Base-by-base conservation (phyloP, 2,113 vertebrate species). In the Synodontis membranacea region DNA sequence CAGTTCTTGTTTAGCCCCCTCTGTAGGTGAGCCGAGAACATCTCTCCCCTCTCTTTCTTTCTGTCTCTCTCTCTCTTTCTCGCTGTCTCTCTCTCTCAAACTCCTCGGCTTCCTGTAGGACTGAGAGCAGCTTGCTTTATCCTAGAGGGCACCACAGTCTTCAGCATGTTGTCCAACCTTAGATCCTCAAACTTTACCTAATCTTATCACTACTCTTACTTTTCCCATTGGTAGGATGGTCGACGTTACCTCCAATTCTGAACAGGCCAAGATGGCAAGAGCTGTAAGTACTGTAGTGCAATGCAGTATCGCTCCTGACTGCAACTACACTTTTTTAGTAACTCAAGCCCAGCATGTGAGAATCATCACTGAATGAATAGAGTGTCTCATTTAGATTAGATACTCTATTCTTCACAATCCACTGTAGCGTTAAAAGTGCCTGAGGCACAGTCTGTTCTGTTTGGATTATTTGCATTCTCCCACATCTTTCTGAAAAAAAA, bases 71-170 rank as follows among this genome's bases (percentile, higher is more conserved):
- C 44, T 70, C 37, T 62, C 72, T 34, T 56, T 84, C 50, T 68
- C 44, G 0, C 44, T 58, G 54, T 80, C 34, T 70, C 66, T 42
- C 3, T 74, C 25, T 48, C 28, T n/a, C 1, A 1, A n/a, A 34
- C 76, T 54, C n/a, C 48, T 89, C 89, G 66, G 70, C 64, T 87
- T 81, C 86, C 19, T 72, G 83, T 82, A 42, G 58, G 64, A 86
- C 86, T 83, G 80, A 88, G 58, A 50, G 39, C 64, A 74, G 81
- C 90, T 80, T 79, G 39, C 48, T 86, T 92, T 91, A 85, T 88
- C 92, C 93, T 93, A 92, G 91, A 92, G 93, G 93, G 91, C 93
- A 92, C 89, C 91, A 88, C 88, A 88, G 85, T 88, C 84, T 89
- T 90, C 60, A 88, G 80, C 91, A 81, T 90, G 83, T 83, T 58